Evolutionary conservation across 2,113 vertebrate genomes (phyloP), one percentile per base, ranked within the genome.

Genomic region (Platichthys flesus): DNA sequence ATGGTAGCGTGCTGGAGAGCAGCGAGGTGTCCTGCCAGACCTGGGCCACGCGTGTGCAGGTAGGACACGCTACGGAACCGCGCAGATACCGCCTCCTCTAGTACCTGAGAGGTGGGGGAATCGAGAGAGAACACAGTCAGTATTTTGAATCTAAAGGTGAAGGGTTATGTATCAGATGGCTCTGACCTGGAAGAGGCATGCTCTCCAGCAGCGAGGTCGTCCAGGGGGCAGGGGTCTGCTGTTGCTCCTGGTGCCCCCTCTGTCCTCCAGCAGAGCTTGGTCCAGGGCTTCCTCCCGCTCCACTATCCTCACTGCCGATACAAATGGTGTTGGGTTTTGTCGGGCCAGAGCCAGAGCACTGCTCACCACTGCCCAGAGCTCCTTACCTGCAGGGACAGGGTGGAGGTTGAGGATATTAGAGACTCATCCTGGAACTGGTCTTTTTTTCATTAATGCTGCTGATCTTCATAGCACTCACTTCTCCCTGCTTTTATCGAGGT

Each of bases 281-380:
- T 96, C 96, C 64, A 96, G 91, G 23, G 93, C 89, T 82, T 99
- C 95, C 66, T 99, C 98, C 2, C 97, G 90, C 86, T 99, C 97
- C 0, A 98, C 95, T 52, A 99, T 97, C 55, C 98, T 95, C 62
- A 99, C 87, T 0, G 97, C 96, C 0, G 96, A 96, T 26, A 99
- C 98, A 1, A 99, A 95, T 0, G 96, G 93, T 0, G 95, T 93
- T 0, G 98, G 97, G 85, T 99, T 95, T 63, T 98, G 94, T 0
- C 85, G 91, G 12, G 96, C 96, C 88, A 97, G 88, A 31, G 60
- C 79, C 79, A 96, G 83, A 81, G 95, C 88, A 26, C 93, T 86
- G 80, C 92, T 94, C 88, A 96, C 94, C 0, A 96, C 94, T 1
- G 93, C 92, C 97, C 95, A 98, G 71, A 95, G 91, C 90, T 96